Evolutionary conservation across 37 sponge, comb jelly and placozoan species (phyloP).

Genomic region (Crambe crambe): DNA sequence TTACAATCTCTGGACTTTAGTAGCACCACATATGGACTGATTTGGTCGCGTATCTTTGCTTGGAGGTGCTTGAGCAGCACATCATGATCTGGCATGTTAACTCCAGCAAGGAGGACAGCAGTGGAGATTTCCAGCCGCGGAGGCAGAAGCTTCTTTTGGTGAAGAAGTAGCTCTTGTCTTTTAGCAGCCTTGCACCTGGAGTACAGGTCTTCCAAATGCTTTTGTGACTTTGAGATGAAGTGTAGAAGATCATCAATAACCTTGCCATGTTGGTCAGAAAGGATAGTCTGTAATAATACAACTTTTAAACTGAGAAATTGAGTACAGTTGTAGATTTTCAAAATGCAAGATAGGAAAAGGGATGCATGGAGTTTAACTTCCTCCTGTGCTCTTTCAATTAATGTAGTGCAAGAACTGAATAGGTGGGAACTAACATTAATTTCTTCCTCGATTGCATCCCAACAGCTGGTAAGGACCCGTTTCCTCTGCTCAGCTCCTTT

Average conservation of each 20-base stretch:
- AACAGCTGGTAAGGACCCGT: conserved; percentile 15
- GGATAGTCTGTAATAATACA: conserved; percentile 28
- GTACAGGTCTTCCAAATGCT: conserved; percentile 21
- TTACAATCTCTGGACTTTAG: conserved; percentile 55
- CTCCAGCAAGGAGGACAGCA: conserved; percentile 60
- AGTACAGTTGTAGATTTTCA: too few relatives aligned
- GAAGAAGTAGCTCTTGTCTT: not conserved
- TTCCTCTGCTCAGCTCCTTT: conserved; percentile 31
- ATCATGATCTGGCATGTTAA: conserved; percentile 73
- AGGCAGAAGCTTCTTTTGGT: not conserved
- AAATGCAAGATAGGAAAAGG: too few relatives aligned
- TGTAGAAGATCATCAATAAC: conserved; percentile 19
- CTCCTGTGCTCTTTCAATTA: too few relatives aligned
- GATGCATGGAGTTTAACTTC: too few relatives aligned
- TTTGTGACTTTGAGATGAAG: conserved; percentile 15
- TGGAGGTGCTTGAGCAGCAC: conserved; percentile 48
- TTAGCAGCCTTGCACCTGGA: not conserved
- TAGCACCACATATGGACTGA: conserved; percentile 43
- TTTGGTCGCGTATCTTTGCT: conserved; percentile 8
- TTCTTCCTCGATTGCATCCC: conserved; percentile 27
- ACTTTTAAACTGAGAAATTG: too few relatives aligned
- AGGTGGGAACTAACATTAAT: conserved; percentile 37
- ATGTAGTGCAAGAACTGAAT: too few relatives aligned
- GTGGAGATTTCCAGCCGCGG: conserved; percentile 47
- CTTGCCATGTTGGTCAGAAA: conserved; percentile 20